Evolutionary conservation across 2,888 invertebrate species (phyloP), one percentile per base, ranked within the genome.

Genomic region (Acheta domesticus): DNA sequence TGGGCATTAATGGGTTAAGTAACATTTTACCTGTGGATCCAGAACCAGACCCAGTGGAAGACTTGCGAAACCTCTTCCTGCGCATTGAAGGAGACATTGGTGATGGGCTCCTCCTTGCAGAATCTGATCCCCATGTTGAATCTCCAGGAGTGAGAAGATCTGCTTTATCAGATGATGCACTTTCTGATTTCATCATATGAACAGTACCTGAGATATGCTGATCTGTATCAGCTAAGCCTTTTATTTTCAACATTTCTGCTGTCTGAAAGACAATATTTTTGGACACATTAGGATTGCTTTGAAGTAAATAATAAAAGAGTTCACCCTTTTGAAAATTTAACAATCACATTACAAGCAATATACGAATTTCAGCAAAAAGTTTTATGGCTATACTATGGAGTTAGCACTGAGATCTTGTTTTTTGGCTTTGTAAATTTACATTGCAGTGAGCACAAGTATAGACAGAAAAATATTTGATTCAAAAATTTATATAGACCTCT

Each of bases 201-300:
- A 80, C 36, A 23, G 76, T 74, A 36, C 79, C 79, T 19, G 93
- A 92, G 78, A 93, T 92, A 78, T 83, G 82, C 78, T 84, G 82
- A 80, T 84, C 83, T 91, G 95, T 95, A 86, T 96, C 96, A 19
- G 95, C 95, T 76, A 96, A 88, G 21, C 96, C 96, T 87, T 96
- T 96, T 80, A 96, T 94, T 88, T 96, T 95, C 78, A 96, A 89
- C 86, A 93, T 92, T 86, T 95, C 94, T 1, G 96, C 96, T 48
- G 95, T 95, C 90, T 96, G 91, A 81, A 92, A 87, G 23, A 79
- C 8, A 20, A 75, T 14, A 23, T 75, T 62, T 75, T 75, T 19
- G 11, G 62, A n/a, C 16, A 19, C 1, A 36, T 36, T 36, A 36
- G 36, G 36, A 36, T 36, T 36, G 36, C 8, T 36, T 36, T 36